Base-by-base conservation (phyloP, 2,113 vertebrate genomes). In the Origma solitaria region DNA sequence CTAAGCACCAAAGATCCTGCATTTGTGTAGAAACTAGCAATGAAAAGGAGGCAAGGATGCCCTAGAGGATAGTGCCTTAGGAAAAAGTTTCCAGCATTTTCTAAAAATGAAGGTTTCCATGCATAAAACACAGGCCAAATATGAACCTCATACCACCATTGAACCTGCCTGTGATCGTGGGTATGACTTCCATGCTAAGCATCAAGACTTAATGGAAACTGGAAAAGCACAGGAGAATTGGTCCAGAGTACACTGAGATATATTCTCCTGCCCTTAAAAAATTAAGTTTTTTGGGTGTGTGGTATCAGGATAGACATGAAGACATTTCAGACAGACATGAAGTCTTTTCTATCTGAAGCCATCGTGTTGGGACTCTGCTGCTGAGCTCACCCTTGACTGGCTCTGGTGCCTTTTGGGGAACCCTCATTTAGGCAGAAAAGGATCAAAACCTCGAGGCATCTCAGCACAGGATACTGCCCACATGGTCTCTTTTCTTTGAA, bases 1-100 rank as follows among this genome's bases (percentile, higher is more conserved):
- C 95, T 96, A 95, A 96, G 92, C 94, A 93, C 82, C 88, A 90
- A 93, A 93, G 65, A 95, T 92, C 66, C 77, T 83, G 82, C 37
- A 88, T 92, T 94, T 96, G 68, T 90, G 75, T 92, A 90, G 86
- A 90, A 94, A 73, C 86, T 83, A 75, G 80, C 56, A 94, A 61
- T 71, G 90, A 94, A 80, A 91, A 78, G n/a, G 65, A 94, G 56
- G 57, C 88, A 95, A 90, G 80, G 83, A 95, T 88, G 47, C 93
- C 82, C 80, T 81, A 61, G 88, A 81, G 88, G 60, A 93, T 15
- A 79, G 30, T 54, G 87, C 62, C 70, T 80, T 54, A 77, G 58
- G 38, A 91, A 79, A 92, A 82, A 2, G 18, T 88, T 95, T 90
- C 86, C 65, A 92, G 65, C 17, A 64, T 65, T 15, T 95, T 95